phyloP scores from a whole-genome alignment of 2,113 vertebrate genomes.

The Melanocharis versteri region DNA sequence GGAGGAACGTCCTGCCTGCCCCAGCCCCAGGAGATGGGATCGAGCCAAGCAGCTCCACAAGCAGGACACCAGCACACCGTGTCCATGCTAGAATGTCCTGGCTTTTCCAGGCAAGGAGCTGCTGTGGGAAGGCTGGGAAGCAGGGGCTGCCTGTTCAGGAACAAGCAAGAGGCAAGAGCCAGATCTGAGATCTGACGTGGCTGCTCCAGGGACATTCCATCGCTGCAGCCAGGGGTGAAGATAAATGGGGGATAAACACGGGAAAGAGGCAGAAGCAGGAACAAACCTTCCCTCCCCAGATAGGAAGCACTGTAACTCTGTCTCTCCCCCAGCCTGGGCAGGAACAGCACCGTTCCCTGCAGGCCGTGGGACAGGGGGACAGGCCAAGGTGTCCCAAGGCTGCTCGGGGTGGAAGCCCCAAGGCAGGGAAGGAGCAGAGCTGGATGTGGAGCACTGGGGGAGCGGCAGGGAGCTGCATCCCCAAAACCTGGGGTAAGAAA shows the following conservation, averaged over 20 bases:
- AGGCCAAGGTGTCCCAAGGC: not conserved
- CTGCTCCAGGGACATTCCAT: not conserved
- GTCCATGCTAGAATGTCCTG: accelerated
- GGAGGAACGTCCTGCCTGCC: not conserved
- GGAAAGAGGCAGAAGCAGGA: not conserved
- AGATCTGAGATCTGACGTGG: accelerated
- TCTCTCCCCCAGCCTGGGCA: not conserved
- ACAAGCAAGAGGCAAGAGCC: not conserved
- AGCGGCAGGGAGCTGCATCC: not conserved
- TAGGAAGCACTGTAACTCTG: not conserved
- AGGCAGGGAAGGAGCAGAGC: not conserved
- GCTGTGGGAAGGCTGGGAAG: not conserved
- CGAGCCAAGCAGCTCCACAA: not conserved
- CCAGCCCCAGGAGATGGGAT: not conserved
- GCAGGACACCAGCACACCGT: accelerated
- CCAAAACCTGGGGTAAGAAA: accelerated
- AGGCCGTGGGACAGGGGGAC: not conserved
- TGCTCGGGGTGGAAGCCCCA: not conserved
- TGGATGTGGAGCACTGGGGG: not conserved
- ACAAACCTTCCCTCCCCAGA: not conserved
- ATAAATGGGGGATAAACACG: not conserved
- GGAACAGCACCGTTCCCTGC: not conserved
- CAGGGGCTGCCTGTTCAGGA: not conserved
- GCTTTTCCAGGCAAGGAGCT: not conserved
- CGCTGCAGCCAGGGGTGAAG: not conserved